Evolutionary conservation across 2,888 invertebrate genomes (phyloP).

Genomic region (Pherbina coryleti): DNA sequence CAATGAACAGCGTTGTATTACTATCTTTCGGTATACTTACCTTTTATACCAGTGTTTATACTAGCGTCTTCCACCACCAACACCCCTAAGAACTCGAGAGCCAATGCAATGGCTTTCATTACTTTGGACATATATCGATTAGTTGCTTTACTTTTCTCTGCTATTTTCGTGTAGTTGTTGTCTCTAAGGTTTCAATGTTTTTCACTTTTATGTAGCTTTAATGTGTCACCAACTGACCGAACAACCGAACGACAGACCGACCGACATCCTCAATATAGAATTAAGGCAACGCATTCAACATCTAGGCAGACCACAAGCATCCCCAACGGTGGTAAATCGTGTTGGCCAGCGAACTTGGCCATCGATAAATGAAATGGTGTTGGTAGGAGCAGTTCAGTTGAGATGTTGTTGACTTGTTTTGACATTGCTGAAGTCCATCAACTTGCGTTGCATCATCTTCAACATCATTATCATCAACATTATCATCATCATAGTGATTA

Average conservation of each 20-base stretch:
- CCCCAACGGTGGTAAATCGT: neutral
- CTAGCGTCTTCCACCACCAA: neutral
- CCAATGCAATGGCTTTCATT: conserved; percentile 45
- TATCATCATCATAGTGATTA: neutral
- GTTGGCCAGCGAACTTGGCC: conserved; percentile 17
- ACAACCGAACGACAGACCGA: neutral
- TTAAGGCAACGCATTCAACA: neutral
- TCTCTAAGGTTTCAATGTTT: neutral
- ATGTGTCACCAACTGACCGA: neutral
- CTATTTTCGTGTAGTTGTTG: neutral
- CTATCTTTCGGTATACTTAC: no score
- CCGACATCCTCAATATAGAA: neutral
- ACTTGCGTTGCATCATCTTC: conserved; percentile 14
- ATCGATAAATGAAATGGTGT: neutral
- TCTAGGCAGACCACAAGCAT: neutral
- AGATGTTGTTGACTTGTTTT: conserved; percentile 27
- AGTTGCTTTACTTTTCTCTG: conserved; percentile 35
- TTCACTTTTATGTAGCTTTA: neutral
- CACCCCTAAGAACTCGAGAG: neutral
- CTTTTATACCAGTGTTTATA: neutral
- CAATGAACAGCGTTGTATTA: neutral
- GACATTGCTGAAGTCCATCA: conserved; percentile 1
- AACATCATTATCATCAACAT: neutral
- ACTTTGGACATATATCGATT: conserved; percentile 48
- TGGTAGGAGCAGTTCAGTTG: neutral